Conservation (phyloP, 2,888 invertebrate species). For the Muschampia plurimacula region DNA sequence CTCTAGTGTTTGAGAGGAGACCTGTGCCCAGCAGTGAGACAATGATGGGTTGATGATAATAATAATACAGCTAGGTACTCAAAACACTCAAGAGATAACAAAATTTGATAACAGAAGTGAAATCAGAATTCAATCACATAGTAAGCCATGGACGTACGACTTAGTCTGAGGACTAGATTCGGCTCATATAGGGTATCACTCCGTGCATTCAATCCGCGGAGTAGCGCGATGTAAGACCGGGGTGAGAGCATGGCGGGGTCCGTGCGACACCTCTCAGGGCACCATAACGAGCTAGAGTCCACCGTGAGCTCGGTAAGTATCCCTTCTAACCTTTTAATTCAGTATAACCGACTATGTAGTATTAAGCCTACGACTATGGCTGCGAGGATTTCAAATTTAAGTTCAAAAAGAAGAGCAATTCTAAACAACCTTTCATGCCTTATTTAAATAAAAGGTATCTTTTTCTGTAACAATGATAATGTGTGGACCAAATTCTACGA, state of each 20-base stretch:
- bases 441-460: too few relatives aligned
- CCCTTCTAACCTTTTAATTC: not conserved
- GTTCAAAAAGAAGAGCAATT: too few relatives aligned
- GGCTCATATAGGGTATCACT: conserved; percentile 4
- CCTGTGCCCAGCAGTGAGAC: too few relatives aligned
- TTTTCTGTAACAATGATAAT: too few relatives aligned
- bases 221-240: conserved; percentile 29
- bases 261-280: conserved; percentile 73
- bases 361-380: too few relatives aligned
- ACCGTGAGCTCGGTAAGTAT: conserved; percentile 70
- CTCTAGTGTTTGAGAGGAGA: not conserved
- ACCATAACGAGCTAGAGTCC: conserved; percentile 71
- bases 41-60: too few relatives aligned
- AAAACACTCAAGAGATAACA: not conserved
- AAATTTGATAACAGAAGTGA: not conserved
- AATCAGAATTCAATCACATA: not conserved
- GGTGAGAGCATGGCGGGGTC: conserved; percentile 71
- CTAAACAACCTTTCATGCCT: too few relatives aligned
- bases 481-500: too few relatives aligned
- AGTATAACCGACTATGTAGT: too few relatives aligned
- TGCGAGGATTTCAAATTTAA: too few relatives aligned
- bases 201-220: not conserved
- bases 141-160: conserved; percentile 21
- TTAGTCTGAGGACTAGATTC: not conserved
- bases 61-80: not conserved